A percentile compares a stretch with the other conserved stretches of the same genome.
Evolutionary conservation across 37 sponge, comb jelly and placozoan genomes (phyloP).

Genomic region (Beroe ovata): DNA sequence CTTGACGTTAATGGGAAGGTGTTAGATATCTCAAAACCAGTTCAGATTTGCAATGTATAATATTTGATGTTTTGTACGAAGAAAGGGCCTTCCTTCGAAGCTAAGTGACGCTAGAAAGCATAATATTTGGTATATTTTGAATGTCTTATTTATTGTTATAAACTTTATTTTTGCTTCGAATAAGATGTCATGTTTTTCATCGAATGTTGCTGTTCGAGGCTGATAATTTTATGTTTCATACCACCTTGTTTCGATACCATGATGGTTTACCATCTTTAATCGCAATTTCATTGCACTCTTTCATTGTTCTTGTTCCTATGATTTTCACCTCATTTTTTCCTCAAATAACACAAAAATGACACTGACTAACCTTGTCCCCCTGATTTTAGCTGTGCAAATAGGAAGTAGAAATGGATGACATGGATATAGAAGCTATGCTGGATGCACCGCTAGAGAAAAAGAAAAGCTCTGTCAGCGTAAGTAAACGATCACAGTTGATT

Average conservation of each 20-base stretch:
- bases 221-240: neutral
- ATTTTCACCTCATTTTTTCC: too few relatives aligned
- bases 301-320: too few relatives aligned
- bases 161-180: neutral
- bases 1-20: too few relatives aligned
- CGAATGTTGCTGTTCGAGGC: neutral
- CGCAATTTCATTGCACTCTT: too few relatives aligned
- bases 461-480: neutral
- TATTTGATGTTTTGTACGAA: too few relatives aligned
- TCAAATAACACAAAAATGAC: too few relatives aligned
- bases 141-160: slow-evolving; percentile 60
- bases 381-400: neutral
- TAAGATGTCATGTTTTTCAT: neutral
- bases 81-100: too few relatives aligned
- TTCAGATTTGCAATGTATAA: too few relatives aligned
- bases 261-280: too few relatives aligned
- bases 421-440: slow-evolving; percentile 67
- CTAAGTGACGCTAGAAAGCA: neutral
- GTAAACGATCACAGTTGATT: neutral
- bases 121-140: slow-evolving; percentile 36
- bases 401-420: slow-evolving; percentile 30
- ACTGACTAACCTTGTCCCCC: too few relatives aligned
- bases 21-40: too few relatives aligned
- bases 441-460: slow-evolving; percentile 54
- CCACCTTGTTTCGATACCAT: too few relatives aligned